Conservation (phyloP, 2,888 invertebrate genomes). For the Labia minor region DNA sequence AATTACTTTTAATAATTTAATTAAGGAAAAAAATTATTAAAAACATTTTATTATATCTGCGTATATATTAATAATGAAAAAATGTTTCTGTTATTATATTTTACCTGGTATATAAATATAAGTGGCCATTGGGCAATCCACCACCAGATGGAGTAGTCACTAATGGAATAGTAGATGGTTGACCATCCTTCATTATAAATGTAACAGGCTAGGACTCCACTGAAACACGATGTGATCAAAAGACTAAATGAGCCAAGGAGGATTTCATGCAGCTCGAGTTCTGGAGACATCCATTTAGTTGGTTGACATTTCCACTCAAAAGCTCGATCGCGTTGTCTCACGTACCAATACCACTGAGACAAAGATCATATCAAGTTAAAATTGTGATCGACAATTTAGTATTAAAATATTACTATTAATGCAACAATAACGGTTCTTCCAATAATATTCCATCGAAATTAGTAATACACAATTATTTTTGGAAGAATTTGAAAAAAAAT, state of each 20-base stretch:
- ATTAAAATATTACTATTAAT: too few species aligned
- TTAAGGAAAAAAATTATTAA: too few species aligned
- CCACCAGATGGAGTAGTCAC: slow-evolving; percentile 55
- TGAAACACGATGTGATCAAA: slow-evolving; percentile 43
- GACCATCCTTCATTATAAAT: slow-evolving; percentile 55
- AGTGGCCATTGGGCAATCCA: slow-evolving; percentile 52
- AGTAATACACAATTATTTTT: too few species aligned
- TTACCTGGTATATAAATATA: slow-evolving; percentile 52
- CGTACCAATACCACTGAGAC: slow-evolving; percentile 59
- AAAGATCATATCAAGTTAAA: neutral
- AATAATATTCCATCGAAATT: neutral
- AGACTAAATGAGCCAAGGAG: slow-evolving; percentile 50
- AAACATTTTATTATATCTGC: too few species aligned
- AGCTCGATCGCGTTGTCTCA: slow-evolving; percentile 47
- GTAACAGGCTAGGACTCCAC: slow-evolving; percentile 53
- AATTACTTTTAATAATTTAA: too few species aligned
- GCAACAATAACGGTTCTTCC: too few species aligned
- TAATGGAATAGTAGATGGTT: slow-evolving; percentile 50
- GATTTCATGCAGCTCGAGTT: slow-evolving; percentile 58
- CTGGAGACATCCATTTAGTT: slow-evolving; percentile 52
- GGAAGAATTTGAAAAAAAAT: too few species aligned
- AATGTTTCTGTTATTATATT: too few species aligned
- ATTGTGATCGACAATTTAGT: neutral
- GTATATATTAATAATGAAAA: too few species aligned
- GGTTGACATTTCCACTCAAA: slow-evolving; percentile 67